Base-by-base conservation (phyloP, 2,113 vertebrate species). In the Elgaria multicarinata region DNA sequence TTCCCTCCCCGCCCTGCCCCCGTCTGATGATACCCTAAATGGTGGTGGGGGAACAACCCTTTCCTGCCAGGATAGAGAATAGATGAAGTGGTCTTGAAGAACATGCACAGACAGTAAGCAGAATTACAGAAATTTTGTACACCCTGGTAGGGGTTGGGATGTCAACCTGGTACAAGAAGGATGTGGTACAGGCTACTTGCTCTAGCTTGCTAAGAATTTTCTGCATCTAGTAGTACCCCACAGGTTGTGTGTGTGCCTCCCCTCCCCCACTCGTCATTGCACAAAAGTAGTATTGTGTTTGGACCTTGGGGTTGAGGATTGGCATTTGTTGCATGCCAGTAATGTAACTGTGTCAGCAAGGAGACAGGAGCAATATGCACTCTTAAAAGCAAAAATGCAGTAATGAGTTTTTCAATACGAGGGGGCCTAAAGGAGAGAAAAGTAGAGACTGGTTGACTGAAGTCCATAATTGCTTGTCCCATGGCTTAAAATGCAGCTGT, bases 301-400 rank as follows among this genome's bases (percentile, higher is more conserved):
- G 39, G 13, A 89, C 58, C 0, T 69, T 62, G 33, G 36, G 12
- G 10, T 31, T 44, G 39, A 24, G 39, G 58, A 66, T 64, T 36
- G 46, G 0, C 50, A 0, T 9, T 66, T 31, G 1, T 85, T 82
- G 76, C 55, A 3, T 67, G 75, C 39, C 71, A 76, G 50, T 5
- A 66, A 20, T 82, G 39, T 79, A 87, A 50, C 53, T 53, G 64
- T 33, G 64, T 69, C 7, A 31, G 83, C 2, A 53, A 55, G 50
- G 50, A 53, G 50, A 53, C 50, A 31, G 58, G 77, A 50, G 39
- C 67, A 62, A 2, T 0, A 0, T 26, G 18, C 79, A 6, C 53
- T 22, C 74, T 71, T 26, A 78, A 39, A 62, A 55, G 46, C 69
- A 89, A 84, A 92, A 87, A 83, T 83, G 5, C 9, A 55, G 24